Percentiles rank a stretch among this genome's conserved stretches.
phyloP scores from a whole-genome alignment of 2,888 invertebrate species.

The Chesias legatella region DNA sequence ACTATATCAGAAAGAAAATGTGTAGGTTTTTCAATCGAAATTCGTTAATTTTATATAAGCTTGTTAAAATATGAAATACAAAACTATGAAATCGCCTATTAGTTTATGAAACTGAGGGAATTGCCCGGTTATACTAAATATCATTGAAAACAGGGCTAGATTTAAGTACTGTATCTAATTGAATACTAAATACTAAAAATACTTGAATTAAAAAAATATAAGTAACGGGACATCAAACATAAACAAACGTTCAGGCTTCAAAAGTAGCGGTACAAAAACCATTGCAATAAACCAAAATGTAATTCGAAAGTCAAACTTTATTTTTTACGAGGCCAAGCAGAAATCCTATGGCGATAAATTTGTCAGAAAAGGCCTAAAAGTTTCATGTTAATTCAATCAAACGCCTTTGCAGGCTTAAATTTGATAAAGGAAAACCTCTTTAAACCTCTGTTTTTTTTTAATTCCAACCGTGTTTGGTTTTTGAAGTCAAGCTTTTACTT shows the following conservation, averaged over 20 bases:
- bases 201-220: too few relatives aligned
- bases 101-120: too few relatives aligned
- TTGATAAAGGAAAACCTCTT: constrained; percentile 60
- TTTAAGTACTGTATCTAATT: too few relatives aligned
- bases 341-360: constrained; percentile 68
- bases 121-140: too few relatives aligned
- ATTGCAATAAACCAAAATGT: constrained; percentile 56
- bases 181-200: too few relatives aligned
- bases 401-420: constrained; percentile 58
- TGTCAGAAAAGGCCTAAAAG: constrained; percentile 58
- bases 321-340: constrained; percentile 52
- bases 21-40: too few relatives aligned
- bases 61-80: too few relatives aligned
- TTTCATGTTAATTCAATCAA: constrained; percentile 77
- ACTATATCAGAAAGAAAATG: too few relatives aligned
- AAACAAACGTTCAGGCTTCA: constrained; percentile 24
- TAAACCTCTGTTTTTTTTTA: constrained; percentile 31
- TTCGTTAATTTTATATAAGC: too few relatives aligned
- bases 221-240: constrained; percentile 10
- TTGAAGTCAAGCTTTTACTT: constrained; percentile 28
- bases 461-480: constrained; percentile 29
- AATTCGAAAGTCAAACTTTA: constrained; percentile 57
- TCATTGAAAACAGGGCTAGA: too few relatives aligned
- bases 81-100: too few relatives aligned
- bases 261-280: constrained; percentile 25